A percentile compares a stretch with the other conserved stretches of the same genome.
These are phyloP conservation scores for Heterohyrax brucei DNA, from an alignment of 2,797 vertebrate genomes.

Conservation along the genomic window DNA sequence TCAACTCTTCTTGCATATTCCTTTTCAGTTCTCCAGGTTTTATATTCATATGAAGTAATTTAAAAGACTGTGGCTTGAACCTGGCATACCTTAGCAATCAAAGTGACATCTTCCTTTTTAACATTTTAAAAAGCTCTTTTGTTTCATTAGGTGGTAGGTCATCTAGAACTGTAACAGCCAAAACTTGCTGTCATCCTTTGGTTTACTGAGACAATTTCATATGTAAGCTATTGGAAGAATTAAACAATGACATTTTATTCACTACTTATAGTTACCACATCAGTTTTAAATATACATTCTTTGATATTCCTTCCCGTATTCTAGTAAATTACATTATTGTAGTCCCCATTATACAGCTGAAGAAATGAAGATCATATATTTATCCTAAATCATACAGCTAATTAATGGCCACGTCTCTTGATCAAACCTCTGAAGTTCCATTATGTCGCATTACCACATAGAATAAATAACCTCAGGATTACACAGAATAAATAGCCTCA, in stretches of 20 bases:
- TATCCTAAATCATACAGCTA: slow-evolving; percentile 57
- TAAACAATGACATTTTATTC: neutral
- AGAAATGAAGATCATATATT: slow-evolving; percentile 60
- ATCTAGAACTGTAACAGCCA: slow-evolving; percentile 26
- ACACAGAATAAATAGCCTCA: slow-evolving; percentile 66
- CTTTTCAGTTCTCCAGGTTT: too few species aligned
- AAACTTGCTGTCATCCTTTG: slow-evolving; percentile 18
- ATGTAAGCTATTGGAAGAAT: slow-evolving; percentile 30
- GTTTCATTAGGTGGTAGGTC: neutral
- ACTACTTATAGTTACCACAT: neutral
- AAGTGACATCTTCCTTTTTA: too few species aligned
- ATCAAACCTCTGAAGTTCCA: slow-evolving; percentile 53
- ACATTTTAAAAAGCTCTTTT: too few species aligned
- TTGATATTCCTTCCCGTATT: neutral
- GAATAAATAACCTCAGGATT: slow-evolving; percentile 68
- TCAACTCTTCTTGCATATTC: too few species aligned
- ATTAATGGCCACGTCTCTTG: slow-evolving; percentile 51
- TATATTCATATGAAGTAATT: too few species aligned
- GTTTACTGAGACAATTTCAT: slow-evolving; percentile 39
- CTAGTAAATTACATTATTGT: slow-evolving; percentile 27
- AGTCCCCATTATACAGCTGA: slow-evolving; percentile 15
- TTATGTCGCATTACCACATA: slow-evolving; percentile 41
- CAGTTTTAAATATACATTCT: neutral
- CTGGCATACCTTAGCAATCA: too few species aligned
- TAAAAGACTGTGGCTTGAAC: too few species aligned